Percentiles rank a stretch among this genome's conserved stretches.
Conservation (phyloP, 2,888 invertebrate genomes). For the Toxonevra muliebris region DNA sequence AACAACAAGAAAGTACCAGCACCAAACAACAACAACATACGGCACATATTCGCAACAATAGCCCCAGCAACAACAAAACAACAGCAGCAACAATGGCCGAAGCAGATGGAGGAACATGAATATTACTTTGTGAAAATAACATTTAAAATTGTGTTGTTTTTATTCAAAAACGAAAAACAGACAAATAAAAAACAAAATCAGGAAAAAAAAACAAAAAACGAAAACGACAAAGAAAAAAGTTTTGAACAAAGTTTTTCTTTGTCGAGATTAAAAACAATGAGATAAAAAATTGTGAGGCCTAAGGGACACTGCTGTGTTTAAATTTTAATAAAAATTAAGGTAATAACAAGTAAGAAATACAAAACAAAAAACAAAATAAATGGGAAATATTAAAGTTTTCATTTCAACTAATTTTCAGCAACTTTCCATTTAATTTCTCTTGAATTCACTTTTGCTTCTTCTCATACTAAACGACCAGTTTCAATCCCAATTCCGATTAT, state of each 20-base stretch:
- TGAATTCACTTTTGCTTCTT: no score
- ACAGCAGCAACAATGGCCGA: not conserved
- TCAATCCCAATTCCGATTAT: no score
- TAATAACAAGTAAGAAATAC: not conserved
- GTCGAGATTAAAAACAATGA: conserved; percentile 17
- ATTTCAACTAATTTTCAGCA: no score
- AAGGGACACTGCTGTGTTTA: conserved; percentile 24
- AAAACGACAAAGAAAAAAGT: conserved; percentile 5
- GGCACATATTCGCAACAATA: not conserved
- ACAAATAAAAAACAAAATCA: conserved; percentile 4
- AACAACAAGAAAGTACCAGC: conserved; percentile 39
- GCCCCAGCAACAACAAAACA: not conserved
- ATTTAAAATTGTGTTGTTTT: conserved; percentile 29
- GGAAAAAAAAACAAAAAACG: not conserved
- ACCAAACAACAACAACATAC: conserved; percentile 1
- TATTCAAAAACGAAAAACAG: conserved; percentile 5
- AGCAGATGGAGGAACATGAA: conserved; percentile 16
- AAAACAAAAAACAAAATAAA: conserved; percentile 2
- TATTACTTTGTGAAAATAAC: conserved; percentile 27
- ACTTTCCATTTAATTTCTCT: no score
- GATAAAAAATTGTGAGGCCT: conserved; percentile 24
- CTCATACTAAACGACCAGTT: no score
- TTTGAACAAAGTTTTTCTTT: conserved; percentile 11
- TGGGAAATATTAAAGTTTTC: no score
- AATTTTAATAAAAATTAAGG: conserved; percentile 25